Evolutionary conservation across 92 coral and sea anemone species (phyloP), one percentile per base, ranked within the genome.

Genomic region (Siderastrea radians): DNA sequence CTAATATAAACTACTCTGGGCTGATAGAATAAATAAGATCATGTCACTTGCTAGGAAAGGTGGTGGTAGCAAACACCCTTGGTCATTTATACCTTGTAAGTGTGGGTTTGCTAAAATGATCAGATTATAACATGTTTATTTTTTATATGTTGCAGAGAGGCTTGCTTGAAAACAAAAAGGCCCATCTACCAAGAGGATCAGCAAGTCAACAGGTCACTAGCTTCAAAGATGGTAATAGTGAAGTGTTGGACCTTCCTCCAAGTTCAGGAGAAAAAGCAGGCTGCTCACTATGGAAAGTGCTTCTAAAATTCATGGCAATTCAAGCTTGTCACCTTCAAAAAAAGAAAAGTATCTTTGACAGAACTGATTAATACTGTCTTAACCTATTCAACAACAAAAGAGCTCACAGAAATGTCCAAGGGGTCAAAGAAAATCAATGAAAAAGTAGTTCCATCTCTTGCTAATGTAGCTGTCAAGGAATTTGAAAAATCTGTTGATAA

Each of bases 201-300:
- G 77, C 76, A 82, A 44, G 70, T n/a, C 82, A 88, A 83, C 55
- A 79, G 69, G 67, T 79, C 75, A 8, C 89, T 68, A 72, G 79
- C 77, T 88, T 88, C 87, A 88, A 88, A 88, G 86, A 92, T 89
- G 93, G 91, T 80, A 92, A 84, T 82, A 92, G 95, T 89, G 95
- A 92, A 75, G 87, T 84, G 77, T 69, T 92, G 87, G 81, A 88
- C 93, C 90, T 92, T 72, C 95, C 93, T 69, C 81, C 89, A 79
- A 93, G 95, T 81, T 45, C 93, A 83, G 90, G 80, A 84, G 92
- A 84, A 92, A 89, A 74, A 88, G 92, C 75, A 92, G 92, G 75
- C 87, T 76, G 77, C 49, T 80, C 86, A 93, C 96, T 51, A 90
- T 93, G 91, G 91, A 93, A 38, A 81, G 82, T 85, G 96, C 96